Conservation (phyloP, 2,113 vertebrate genomes). For the Entomyzon cyanotis region DNA sequence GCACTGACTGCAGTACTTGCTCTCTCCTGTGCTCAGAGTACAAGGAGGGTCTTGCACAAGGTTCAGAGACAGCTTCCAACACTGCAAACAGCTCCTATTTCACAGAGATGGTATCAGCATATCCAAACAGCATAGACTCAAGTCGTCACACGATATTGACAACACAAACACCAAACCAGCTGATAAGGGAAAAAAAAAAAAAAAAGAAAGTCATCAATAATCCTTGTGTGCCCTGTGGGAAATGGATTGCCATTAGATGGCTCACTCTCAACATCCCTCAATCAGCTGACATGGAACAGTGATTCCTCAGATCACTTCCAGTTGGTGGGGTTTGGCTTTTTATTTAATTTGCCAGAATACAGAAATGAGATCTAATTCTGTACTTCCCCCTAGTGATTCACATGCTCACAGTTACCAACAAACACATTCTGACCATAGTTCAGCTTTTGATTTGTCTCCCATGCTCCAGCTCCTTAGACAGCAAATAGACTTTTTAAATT, state of each 20-base stretch:
- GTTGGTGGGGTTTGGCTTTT: neutral
- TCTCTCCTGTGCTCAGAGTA: neutral
- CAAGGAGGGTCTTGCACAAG: neutral
- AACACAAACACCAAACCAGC: neutral
- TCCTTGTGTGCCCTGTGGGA: neutral
- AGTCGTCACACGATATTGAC: neutral
- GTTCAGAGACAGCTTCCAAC: neutral
- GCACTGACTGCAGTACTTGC: neutral
- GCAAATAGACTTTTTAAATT: neutral
- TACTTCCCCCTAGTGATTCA: neutral
- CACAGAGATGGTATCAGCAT: neutral
- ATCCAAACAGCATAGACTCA: neutral
- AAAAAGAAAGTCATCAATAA: neutral
- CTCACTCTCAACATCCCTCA: neutral
- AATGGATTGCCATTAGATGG: neutral
- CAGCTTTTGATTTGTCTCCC: neutral
- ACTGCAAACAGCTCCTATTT: neutral
- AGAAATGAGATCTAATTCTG: neutral
- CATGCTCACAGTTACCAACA: neutral
- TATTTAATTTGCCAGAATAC: neutral
- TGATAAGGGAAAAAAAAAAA: neutral
- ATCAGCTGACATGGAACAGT: neutral
- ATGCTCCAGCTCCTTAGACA: neutral
- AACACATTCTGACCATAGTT: neutral
- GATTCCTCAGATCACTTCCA: neutral